A percentile compares a stretch with the other conserved stretches of the same genome.
These are phyloP conservation scores for Keiferia lycopersicella DNA, from an alignment of 2,888 invertebrate genomes.

Conservation along the genomic window DNA sequence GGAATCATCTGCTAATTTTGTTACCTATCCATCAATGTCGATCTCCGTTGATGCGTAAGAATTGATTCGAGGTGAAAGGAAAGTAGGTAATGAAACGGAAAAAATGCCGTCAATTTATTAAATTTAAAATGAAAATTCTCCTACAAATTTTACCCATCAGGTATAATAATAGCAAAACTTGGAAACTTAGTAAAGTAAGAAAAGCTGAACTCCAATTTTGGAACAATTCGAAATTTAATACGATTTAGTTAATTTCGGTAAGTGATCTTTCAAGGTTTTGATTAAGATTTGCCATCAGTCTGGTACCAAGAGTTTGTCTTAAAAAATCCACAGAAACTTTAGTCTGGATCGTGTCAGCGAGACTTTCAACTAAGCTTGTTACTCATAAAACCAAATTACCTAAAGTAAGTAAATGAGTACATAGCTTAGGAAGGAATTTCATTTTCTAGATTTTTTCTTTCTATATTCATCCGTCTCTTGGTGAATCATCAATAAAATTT, in stretches of 20 bases:
- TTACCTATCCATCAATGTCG: slow-evolving; percentile 32
- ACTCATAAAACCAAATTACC: slow-evolving; percentile 35
- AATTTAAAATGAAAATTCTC: slow-evolving; percentile 1
- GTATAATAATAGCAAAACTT: background rate
- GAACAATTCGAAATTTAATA: background rate
- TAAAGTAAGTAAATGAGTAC: slow-evolving; percentile 27
- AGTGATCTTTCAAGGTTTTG: slow-evolving; percentile 17
- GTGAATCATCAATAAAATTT: slow-evolving; percentile 51
- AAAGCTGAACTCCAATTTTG: background rate
- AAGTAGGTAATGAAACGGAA: background rate
- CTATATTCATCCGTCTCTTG: slow-evolving; percentile 32
- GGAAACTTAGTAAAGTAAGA: background rate
- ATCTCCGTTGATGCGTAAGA: slow-evolving; percentile 25
- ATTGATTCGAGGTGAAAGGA: slow-evolving; percentile 4
- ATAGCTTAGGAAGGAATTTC: slow-evolving; percentile 26
- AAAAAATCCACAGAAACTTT: slow-evolving; percentile 29
- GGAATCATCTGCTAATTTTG: slow-evolving; percentile 27
- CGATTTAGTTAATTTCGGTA: background rate
- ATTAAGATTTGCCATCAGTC: slow-evolving; percentile 23
- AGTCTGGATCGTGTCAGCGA: slow-evolving; percentile 29
- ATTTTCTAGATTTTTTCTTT: slow-evolving; percentile 28
- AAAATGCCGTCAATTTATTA: slow-evolving; percentile 1
- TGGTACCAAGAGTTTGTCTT: slow-evolving; percentile 20
- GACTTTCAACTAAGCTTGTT: slow-evolving; percentile 31
- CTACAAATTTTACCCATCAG: background rate